Evolutionary conservation across 2,113 vertebrate species (phyloP).

Genomic region (Pelobates fuscus): DNA sequence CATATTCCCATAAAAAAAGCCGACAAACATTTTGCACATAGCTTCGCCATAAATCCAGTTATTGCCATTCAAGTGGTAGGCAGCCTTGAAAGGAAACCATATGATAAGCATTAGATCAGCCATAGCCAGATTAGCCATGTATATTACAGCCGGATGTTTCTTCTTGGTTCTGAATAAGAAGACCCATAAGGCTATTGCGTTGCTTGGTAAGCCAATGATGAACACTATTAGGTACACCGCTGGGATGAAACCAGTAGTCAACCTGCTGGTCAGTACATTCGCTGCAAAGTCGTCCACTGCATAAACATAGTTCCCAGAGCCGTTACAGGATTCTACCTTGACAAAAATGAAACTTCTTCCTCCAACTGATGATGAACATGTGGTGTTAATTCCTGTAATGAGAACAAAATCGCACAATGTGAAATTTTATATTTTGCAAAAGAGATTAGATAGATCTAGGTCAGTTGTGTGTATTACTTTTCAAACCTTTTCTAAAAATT

Average conservation of each 20-base stretch:
- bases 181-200: constrained; percentile 86
- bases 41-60: constrained; percentile 83
- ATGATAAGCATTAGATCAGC: constrained; percentile 88
- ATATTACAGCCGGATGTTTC: constrained; percentile 81
- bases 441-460: no score
- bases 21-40: constrained; percentile 85
- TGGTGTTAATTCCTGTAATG: constrained; percentile 39
- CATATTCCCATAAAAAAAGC: constrained; percentile 95
- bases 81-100: constrained; percentile 88
- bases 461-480: no score
- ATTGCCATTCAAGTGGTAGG: constrained; percentile 88
- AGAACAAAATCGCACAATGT: no score
- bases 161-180: constrained; percentile 88
- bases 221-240: constrained; percentile 83
- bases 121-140: constrained; percentile 90
- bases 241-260: constrained; percentile 87
- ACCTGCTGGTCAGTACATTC: constrained; percentile 66
- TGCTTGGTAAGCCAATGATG: constrained; percentile 81
- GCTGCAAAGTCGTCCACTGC: constrained; percentile 54
- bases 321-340: constrained; percentile 7
- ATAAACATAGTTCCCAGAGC: constrained; percentile 42
- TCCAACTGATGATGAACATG: constrained; percentile 41
- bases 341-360: constrained; percentile 70
- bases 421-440: no score
- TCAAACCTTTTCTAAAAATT: no score